A percentile compares a stretch with the other conserved stretches of the same genome.
These are phyloP conservation scores for Ceratina japonica DNA, from an alignment of 1,140 invertebrate genomes.

Conservation along the genomic window DNA sequence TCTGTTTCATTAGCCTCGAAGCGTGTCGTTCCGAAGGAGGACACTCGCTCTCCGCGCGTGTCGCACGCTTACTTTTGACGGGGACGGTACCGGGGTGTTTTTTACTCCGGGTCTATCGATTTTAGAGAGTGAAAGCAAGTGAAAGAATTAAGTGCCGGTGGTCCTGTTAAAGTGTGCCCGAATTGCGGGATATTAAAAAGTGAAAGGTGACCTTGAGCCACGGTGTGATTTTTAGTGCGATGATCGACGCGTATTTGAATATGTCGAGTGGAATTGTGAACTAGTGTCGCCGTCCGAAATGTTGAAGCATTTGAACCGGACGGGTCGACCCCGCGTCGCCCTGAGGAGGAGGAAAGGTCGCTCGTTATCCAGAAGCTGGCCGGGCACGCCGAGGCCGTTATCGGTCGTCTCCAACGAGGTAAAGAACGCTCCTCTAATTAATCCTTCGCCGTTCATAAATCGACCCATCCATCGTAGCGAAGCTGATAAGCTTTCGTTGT, in stretches of 20 bases:
- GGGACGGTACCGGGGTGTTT: too few relatives aligned
- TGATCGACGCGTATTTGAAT: too few relatives aligned
- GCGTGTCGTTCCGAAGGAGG: slow-evolving; percentile 14
- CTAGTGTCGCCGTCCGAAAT: slow-evolving; percentile 52
- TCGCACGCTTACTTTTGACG: neutral
- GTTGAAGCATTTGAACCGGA: slow-evolving; percentile 72
- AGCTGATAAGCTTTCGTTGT: too few relatives aligned
- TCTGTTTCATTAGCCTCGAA: neutral
- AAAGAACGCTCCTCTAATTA: slow-evolving; percentile 47
- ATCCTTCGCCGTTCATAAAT: neutral
- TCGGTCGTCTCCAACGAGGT: slow-evolving; percentile 75
- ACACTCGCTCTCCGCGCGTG: neutral
- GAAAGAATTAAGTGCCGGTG: neutral
- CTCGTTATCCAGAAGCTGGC: slow-evolving; percentile 76
- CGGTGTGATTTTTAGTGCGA: neutral
- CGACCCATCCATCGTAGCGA: too few relatives aligned
- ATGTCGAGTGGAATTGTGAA: neutral
- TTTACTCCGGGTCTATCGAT: neutral
- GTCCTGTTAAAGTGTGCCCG: neutral
- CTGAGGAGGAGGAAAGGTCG: slow-evolving; percentile 72
- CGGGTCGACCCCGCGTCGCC: slow-evolving; percentile 64
- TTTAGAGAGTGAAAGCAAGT: neutral
- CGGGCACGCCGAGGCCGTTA: slow-evolving; percentile 72
- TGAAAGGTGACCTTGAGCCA: slow-evolving; percentile 20
- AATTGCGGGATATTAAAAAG: neutral